Base-by-base conservation (phyloP, 1,140 invertebrate genomes). In the Papilio helenus region DNA sequence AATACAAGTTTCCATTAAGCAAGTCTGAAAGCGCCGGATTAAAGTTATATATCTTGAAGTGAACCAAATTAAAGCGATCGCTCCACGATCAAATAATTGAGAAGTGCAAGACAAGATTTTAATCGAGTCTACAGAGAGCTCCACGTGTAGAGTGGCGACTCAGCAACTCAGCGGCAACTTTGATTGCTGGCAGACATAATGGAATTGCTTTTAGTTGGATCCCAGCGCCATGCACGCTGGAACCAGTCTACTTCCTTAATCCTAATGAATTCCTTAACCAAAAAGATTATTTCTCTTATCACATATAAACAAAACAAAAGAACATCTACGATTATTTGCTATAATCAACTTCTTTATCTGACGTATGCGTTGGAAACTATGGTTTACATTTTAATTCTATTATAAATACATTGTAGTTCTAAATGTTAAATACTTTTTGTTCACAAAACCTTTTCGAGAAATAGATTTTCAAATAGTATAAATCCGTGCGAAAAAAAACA, bases 131-230 rank as follows among this genome's bases (percentile, higher is more conserved):
- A 73, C 77, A 77, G 72, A 65, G 80, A 26, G 55, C 44, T 76
- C 5, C 76, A 65, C 39, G 76, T 65, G 76, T 20, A 65, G 23
- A 49, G n/a, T 72, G 76, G 51, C 18, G 51, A 77, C 51, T 77
- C 76, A 77, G 83, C 76, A 76, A 77, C 51, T 77, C 76, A 77
- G 83, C 76, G 76, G 77, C 78, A 86, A 86, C 79, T 86, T 86
- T 83, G 79, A 86, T 86, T 86, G 83, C 85, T 83, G 81, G 79
- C 85, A 79, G 81, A 84, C 81, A 84, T 84, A 84, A 84, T 84
- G 83, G 83, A 82, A 84, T 84, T 80, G 83, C 83, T 84, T 84
- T 80, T 74, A 80, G 58, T 77, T 84, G 72, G 65, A 80, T 58
- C 83, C 73, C 12, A 44, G 82, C 78, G 81, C 73, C 12, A 44